These are phyloP conservation scores for Peromyscus maniculatus DNA, from an alignment of 2,113 vertebrate species.

Conservation along the genomic window DNA sequence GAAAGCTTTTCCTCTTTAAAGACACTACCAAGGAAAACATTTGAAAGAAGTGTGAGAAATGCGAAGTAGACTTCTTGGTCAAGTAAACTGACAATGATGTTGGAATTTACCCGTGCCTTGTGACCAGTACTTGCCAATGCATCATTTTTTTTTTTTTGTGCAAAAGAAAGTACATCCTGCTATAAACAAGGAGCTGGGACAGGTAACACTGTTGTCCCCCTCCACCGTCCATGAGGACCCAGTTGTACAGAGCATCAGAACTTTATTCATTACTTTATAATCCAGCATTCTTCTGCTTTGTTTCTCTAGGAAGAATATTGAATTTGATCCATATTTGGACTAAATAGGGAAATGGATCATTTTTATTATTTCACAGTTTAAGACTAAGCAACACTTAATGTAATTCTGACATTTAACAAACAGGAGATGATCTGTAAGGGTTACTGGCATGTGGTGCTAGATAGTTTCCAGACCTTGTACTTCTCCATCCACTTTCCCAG, in stretches of 20 bases:
- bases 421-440: not conserved
- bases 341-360: not conserved
- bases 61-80: not conserved
- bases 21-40: not conserved
- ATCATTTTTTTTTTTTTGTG: not conserved
- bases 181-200: not conserved
- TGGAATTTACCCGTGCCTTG: not conserved
- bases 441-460: not conserved
- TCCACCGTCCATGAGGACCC: not conserved
- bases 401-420: conserved; percentile 54
- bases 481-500: not conserved
- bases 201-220: not conserved
- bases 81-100: not conserved
- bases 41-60: not conserved
- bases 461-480: not conserved
- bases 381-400: not conserved
- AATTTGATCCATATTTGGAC: conserved; percentile 8
- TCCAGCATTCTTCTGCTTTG: not conserved
- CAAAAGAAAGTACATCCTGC: not conserved
- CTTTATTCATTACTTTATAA: not conserved
- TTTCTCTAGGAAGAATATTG: conserved; percentile 27
- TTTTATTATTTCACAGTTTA: conserved; percentile 55
- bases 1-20: conserved; percentile 62
- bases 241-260: not conserved
- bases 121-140: not conserved